Percentiles rank a stretch among this genome's conserved stretches.
Evolutionary conservation across 2,797 vertebrate species (phyloP).

Genomic region (Brachyrhaphis roseni): DNA sequence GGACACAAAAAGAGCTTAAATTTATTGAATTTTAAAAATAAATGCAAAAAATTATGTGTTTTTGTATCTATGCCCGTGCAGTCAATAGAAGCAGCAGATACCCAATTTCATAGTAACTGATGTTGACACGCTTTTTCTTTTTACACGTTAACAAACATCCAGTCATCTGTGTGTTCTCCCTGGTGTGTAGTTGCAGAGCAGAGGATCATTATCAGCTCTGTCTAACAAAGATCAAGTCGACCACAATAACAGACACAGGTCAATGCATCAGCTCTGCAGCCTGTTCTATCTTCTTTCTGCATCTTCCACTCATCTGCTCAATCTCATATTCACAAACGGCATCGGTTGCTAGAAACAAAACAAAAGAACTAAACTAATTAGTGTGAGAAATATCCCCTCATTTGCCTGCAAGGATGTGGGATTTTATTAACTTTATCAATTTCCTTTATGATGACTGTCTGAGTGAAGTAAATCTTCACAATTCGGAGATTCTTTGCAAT

Average conservation of each 20-base stretch:
- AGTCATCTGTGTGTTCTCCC: slow-evolving; percentile 39
- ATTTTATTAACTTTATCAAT: slow-evolving; percentile 14
- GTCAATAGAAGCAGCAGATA: slow-evolving; percentile 36
- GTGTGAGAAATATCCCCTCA: slow-evolving; percentile 17
- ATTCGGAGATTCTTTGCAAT: slow-evolving; percentile 22
- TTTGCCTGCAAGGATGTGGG: slow-evolving; percentile 15
- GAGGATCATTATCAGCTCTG: slow-evolving; percentile 66
- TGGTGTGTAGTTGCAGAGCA: slow-evolving; percentile 40
- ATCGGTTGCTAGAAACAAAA: not conserved
- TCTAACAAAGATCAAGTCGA: slow-evolving; percentile 57
- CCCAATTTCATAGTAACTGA: slow-evolving; percentile 48
- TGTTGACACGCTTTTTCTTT: slow-evolving; percentile 41
- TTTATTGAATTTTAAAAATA: not conserved
- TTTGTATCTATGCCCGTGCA: not conserved
- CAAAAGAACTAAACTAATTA: slow-evolving; percentile 37
- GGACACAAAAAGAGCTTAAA: not conserved
- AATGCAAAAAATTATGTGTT: not conserved
- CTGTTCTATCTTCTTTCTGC: slow-evolving; percentile 30
- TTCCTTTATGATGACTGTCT: slow-evolving; percentile 15
- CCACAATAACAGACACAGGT: slow-evolving; percentile 55
- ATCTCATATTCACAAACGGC: not conserved
- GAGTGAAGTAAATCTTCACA: slow-evolving; percentile 29
- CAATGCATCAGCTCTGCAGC: slow-evolving; percentile 56
- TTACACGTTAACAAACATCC: slow-evolving; percentile 15
- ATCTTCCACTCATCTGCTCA: slow-evolving; percentile 18